Evolutionary conservation across 2,113 vertebrate genomes (phyloP).

Genomic region (Saimiri boliviensis): DNA sequence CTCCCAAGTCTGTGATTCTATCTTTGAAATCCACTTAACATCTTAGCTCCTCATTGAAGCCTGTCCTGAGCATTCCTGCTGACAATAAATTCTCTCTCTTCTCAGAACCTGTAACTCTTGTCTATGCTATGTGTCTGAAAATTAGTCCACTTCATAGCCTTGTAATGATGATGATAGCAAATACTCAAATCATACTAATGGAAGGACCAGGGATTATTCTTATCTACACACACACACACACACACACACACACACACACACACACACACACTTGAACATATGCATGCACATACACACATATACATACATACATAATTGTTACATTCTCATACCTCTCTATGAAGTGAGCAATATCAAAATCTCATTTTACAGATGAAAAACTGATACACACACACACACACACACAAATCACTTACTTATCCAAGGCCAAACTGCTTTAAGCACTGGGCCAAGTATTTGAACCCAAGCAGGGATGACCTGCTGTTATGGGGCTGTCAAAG

Average conservation of each 20-base stretch:
- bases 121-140: background rate
- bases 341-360: background rate
- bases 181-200: background rate
- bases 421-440: background rate
- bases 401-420: too few species aligned
- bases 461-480: background rate
- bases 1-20: background rate
- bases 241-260: background rate
- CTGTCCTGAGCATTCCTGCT: background rate
- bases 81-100: background rate
- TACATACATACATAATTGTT: background rate
- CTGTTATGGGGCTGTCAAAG: background rate
- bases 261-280: background rate
- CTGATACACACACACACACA: background rate
- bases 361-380: background rate
- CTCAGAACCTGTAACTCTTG: background rate
- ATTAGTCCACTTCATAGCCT: background rate
- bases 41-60: background rate
- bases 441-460: background rate
- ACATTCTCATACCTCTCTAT: background rate
- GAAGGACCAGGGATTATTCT: background rate
- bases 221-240: background rate
- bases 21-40: background rate
- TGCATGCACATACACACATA: background rate
- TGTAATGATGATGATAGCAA: background rate